These are phyloP conservation scores for Lithophane ornitopus DNA, from an alignment of 2,888 invertebrate species.

Conservation along the genomic window DNA sequence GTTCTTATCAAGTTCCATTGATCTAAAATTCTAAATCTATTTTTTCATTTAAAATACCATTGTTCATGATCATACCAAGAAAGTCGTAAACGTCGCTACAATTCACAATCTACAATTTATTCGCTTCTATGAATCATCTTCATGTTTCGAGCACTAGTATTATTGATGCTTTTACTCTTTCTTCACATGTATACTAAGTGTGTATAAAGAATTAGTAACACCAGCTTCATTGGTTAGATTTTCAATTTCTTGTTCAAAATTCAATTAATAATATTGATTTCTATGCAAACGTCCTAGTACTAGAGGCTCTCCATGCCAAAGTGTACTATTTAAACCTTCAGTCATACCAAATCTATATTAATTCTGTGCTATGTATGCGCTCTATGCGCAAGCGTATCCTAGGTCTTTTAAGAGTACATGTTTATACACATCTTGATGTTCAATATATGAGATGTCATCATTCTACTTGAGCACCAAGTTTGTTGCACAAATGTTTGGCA, in stretches of 20 bases:
- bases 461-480: not conserved
- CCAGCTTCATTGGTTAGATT: not conserved
- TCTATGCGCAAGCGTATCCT: constrained; percentile 14
- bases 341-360: constrained; percentile 13
- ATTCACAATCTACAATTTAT: constrained; percentile 15
- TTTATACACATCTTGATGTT: not conserved
- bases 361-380: constrained; percentile 25
- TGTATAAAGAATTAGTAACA: constrained; percentile 2
- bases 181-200: not conserved
- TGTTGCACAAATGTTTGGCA: not conserved
- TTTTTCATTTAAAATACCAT: constrained; percentile 14
- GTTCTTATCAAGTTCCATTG: constrained; percentile 19
- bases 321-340: constrained; percentile 9
- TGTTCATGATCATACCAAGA: constrained; percentile 44
- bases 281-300: not conserved
- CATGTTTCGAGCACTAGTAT: constrained; percentile 2
- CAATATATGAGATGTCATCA: not conserved
- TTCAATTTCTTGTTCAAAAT: not conserved
- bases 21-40: not conserved
- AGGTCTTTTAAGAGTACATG: not conserved
- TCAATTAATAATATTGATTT: not conserved
- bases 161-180: constrained; percentile 8
- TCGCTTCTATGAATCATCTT: constrained; percentile 29
- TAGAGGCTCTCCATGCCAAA: constrained; percentile 5
- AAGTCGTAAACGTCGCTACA: constrained; percentile 24